Evolutionary conservation across 1,140 invertebrate genomes (phyloP).

Genomic region (Listronotus oregonensis): DNA sequence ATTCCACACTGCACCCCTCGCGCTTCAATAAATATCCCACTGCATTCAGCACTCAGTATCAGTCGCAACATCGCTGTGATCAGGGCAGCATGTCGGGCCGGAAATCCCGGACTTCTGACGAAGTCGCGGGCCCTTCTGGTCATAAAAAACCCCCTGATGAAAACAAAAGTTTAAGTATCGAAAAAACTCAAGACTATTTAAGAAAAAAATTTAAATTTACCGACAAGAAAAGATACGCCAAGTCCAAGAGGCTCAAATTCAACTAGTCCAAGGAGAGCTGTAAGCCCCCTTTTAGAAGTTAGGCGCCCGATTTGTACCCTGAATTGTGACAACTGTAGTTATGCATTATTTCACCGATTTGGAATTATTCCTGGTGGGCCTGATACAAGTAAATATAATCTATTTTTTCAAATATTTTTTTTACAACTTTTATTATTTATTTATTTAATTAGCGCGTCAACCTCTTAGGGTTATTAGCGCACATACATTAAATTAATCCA

Average conservation of each 20-base stretch:
- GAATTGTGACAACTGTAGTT: constrained; percentile 71
- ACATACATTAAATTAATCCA: no score
- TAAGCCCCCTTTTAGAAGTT: constrained; percentile 71
- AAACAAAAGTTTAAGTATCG: neutral
- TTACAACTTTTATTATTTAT: no score
- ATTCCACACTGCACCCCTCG: constrained; percentile 2
- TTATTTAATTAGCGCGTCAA: no score
- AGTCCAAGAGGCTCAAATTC: constrained; percentile 42
- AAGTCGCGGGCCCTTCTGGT: constrained; percentile 15
- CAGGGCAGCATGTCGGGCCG: constrained; percentile 12
- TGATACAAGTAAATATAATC: constrained; percentile 30
- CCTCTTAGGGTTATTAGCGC: no score
- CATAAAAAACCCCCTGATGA: neutral
- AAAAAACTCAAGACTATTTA: constrained; percentile 9
- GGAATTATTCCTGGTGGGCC: constrained; percentile 12
- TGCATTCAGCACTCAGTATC: constrained; percentile 4
- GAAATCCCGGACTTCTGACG: constrained; percentile 10
- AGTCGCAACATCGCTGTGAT: constrained; percentile 15
- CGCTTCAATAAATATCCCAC: constrained; percentile 13
- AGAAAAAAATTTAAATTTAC: constrained; percentile 20
- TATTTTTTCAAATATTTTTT: no score
- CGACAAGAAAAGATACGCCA: neutral
- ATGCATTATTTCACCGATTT: constrained; percentile 19
- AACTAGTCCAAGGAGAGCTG: constrained; percentile 65
- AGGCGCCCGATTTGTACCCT: constrained; percentile 72